Base-by-base conservation (phyloP, 2,113 vertebrate species). In the Toxotes jaculatrix region DNA sequence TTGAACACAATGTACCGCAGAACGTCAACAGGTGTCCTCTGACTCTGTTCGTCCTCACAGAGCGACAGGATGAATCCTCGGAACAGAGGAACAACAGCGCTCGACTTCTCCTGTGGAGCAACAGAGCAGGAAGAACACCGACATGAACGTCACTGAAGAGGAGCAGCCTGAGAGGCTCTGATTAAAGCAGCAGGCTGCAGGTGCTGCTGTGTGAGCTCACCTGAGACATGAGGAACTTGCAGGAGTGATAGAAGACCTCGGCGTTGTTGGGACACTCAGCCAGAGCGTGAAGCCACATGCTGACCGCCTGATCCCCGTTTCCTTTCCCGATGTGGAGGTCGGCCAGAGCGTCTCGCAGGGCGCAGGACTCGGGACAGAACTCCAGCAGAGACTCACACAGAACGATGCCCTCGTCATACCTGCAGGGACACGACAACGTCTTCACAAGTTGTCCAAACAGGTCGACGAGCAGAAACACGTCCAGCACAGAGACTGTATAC, bases 171-270 rank as follows among this genome's bases (percentile, higher is more conserved):
- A 27, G 27, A 27, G 27, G 27, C 27, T 27, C 27, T 27, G 27
- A 27, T 27, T 27, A 27, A 27, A 27, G 27, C 27, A 27, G 27
- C 27, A 27, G 27, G 27, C 27, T 27, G 27, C 27, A 27, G 27
- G 27, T 27, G 27, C 27, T 27, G 27, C 27, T 27, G 27, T 27
- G 27, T 17, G 55, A 42, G 27, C 87, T 82, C 94, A 99, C 98
- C 97, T 98, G 96, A 43, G 91, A 83, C 86, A 96, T 95, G 88
- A 99, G 95, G 92, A 97, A 97, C 91, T 94, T 96, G 95, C 96
- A 97, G 78, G 93, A 94, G 59, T 91, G 92, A 91, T 97, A 97
- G 93, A 99, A 97, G 80, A 98, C 79, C 77, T 96, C 93, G 0
- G 97, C 96, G 55, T 97, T 96, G 83, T 96, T 92, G 78, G 95